Evolutionary conservation across 2,797 vertebrate genomes (phyloP).

Genomic region (Pempheris klunzingeri): DNA sequence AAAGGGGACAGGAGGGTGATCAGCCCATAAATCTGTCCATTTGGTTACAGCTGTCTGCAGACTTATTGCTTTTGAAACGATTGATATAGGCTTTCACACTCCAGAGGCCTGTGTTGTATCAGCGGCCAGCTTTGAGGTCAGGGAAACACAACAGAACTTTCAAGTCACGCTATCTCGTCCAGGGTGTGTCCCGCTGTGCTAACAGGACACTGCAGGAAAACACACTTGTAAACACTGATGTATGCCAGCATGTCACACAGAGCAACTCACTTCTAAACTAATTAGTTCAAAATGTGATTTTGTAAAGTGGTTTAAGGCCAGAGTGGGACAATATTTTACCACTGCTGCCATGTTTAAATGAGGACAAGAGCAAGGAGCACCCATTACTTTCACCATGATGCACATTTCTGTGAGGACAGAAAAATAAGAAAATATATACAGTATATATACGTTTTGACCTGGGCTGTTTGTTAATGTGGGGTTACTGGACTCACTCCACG

Average conservation of each 20-base stretch:
- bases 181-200: conserved; percentile 34
- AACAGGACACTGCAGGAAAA: conserved; percentile 16
- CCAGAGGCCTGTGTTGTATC: conserved; percentile 37
- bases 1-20: conserved; percentile 1
- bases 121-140: conserved; percentile 57
- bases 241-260: conserved; percentile 9
- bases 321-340: conserved; percentile 3
- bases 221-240: conserved; percentile 33
- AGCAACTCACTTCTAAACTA: conserved; percentile 11
- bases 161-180: conserved; percentile 49
- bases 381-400: background rate
- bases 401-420: background rate
- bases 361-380: background rate
- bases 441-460: too few relatives aligned
- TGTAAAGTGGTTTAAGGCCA: conserved; percentile 1
- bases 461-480: too few relatives aligned
- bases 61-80: conserved; percentile 32
- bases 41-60: conserved; percentile 25
- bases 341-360: background rate
- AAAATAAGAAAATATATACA: too few relatives aligned
- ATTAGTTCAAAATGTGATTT: conserved; percentile 38
- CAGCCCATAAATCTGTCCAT: conserved; percentile 10
- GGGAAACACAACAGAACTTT: conserved; percentile 20
- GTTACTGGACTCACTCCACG: too few relatives aligned
- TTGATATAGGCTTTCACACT: conserved; percentile 16